Conservation (phyloP, 2,888 invertebrate genomes). For the Automeris io region DNA sequence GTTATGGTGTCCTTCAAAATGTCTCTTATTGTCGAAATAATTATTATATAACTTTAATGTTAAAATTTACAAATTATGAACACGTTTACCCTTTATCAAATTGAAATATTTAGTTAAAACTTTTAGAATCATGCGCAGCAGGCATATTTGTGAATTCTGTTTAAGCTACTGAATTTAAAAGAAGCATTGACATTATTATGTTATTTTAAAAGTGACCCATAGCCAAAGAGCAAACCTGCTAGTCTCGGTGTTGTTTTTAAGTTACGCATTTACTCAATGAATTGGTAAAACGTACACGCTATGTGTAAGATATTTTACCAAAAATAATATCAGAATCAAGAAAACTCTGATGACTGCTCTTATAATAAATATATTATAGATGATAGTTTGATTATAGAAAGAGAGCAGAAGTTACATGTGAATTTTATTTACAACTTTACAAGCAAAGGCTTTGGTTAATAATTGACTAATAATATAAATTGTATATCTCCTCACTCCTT, state of each 20-base stretch:
- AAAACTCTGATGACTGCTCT: conserved; percentile 25
- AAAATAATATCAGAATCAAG: conserved; percentile 36
- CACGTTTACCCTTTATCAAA: too few species aligned
- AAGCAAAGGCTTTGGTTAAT: too few species aligned
- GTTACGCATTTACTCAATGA: conserved; percentile 43
- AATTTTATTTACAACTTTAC: neutral
- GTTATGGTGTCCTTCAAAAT: too few species aligned
- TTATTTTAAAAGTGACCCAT: conserved; percentile 32
- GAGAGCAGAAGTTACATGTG: neutral
- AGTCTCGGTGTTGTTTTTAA: conserved; percentile 46
- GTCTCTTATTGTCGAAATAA: too few species aligned
- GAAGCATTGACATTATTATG: conserved; percentile 6
- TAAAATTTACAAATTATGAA: too few species aligned
- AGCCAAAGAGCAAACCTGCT: conserved; percentile 67
- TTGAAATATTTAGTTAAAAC: too few species aligned
- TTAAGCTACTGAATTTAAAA: conserved; percentile 5
- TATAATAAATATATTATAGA: neutral
- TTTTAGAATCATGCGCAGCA: too few species aligned
- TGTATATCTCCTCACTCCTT: too few species aligned
- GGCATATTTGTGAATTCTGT: too few species aligned
- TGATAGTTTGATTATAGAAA: neutral
- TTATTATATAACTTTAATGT: too few species aligned
- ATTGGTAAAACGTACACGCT: conserved; percentile 5
- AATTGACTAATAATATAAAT: too few species aligned
- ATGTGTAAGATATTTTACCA: conserved; percentile 52